These are phyloP conservation scores for Sussaba pulchella DNA, from an alignment of 2,888 invertebrate genomes.

Conservation along the genomic window DNA sequence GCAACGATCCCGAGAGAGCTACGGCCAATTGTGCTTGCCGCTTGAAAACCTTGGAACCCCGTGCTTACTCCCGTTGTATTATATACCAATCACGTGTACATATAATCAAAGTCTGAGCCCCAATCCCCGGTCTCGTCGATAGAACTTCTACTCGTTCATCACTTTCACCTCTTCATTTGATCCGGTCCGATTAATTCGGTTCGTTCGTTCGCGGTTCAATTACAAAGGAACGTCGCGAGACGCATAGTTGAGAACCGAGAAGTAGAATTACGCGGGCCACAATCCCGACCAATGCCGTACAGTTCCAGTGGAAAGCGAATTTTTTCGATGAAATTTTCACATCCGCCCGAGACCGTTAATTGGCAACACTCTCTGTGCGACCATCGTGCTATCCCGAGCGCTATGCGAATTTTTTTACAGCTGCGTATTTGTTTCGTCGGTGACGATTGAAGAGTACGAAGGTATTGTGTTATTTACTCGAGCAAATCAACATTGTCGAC, in stretches of 20 bases:
- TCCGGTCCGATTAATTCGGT: slow-evolving; percentile 62
- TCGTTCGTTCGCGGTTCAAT: slow-evolving; percentile 45
- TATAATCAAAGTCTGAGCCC: slow-evolving; percentile 56
- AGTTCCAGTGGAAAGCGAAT: slow-evolving; percentile 33
- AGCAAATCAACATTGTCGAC: slow-evolving; percentile 28
- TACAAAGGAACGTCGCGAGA: slow-evolving; percentile 41
- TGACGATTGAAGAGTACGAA: slow-evolving; percentile 22
- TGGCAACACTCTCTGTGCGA: too few relatives aligned
- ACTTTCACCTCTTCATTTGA: slow-evolving; percentile 68
- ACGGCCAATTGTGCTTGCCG: slow-evolving; percentile 19
- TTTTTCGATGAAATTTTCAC: slow-evolving; percentile 19
- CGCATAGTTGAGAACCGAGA: background rate
- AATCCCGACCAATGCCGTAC: slow-evolving; percentile 24
- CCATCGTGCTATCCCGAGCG: background rate
- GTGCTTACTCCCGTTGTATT: slow-evolving; percentile 29
- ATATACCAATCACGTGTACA: slow-evolving; percentile 46
- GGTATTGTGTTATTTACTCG: slow-evolving; percentile 10
- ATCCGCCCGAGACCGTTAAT: slow-evolving; percentile 8
- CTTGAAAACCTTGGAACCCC: slow-evolving; percentile 56
- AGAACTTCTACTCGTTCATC: slow-evolving; percentile 59
- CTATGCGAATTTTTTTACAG: slow-evolving; percentile 2
- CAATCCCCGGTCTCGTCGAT: slow-evolving; percentile 37
- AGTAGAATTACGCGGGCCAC: slow-evolving; percentile 15
- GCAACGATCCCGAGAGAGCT: slow-evolving; percentile 40
- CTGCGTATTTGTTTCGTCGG: slow-evolving; percentile 2